phyloP scores from a whole-genome alignment of 2,797 vertebrate genomes.

The Mastacembelus armatus region DNA sequence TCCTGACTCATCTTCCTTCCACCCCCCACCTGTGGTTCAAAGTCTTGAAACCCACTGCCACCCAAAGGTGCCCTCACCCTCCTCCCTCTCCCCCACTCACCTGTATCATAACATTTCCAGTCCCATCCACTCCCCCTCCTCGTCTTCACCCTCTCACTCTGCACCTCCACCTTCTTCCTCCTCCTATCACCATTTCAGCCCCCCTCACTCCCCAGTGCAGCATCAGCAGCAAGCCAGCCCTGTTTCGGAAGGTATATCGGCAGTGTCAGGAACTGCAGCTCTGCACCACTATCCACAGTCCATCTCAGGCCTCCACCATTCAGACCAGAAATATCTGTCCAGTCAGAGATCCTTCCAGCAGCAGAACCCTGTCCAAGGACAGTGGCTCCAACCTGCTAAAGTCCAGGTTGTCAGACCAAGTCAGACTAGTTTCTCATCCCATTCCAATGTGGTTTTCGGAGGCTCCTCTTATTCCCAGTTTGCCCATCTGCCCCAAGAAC shows the following conservation, averaged over 20 bases:
- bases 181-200: slow-evolving; percentile 88
- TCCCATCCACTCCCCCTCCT: slow-evolving; percentile 85
- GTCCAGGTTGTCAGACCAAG: slow-evolving; percentile 91
- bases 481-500: slow-evolving; percentile 90
- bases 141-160: slow-evolving; percentile 84
- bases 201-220: slow-evolving; percentile 89
- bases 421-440: slow-evolving; percentile 82
- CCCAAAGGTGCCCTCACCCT: slow-evolving; percentile 32
- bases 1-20: slow-evolving; percentile 26
- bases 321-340: slow-evolving; percentile 78
- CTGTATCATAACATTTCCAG: slow-evolving; percentile 75
- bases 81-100: slow-evolving; percentile 67
- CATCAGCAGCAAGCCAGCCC: slow-evolving; percentile 88
- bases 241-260: slow-evolving; percentile 84
- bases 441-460: slow-evolving; percentile 76
- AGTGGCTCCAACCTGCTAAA: slow-evolving; percentile 93
- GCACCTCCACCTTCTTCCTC: slow-evolving; percentile 80
- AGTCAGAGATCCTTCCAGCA: slow-evolving; percentile 91
- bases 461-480: slow-evolving; percentile 90
- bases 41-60: slow-evolving; percentile 40
- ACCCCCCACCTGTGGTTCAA: slow-evolving; percentile 27
- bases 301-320: slow-evolving; percentile 85
- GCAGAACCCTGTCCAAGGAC: slow-evolving; percentile 84
- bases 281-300: slow-evolving; percentile 87
- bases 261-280: slow-evolving; percentile 48